Percentiles rank a stretch among this genome's conserved stretches.
Evolutionary conservation across 2,113 vertebrate genomes (phyloP).

Genomic region (Ctenomys sociabilis): DNA sequence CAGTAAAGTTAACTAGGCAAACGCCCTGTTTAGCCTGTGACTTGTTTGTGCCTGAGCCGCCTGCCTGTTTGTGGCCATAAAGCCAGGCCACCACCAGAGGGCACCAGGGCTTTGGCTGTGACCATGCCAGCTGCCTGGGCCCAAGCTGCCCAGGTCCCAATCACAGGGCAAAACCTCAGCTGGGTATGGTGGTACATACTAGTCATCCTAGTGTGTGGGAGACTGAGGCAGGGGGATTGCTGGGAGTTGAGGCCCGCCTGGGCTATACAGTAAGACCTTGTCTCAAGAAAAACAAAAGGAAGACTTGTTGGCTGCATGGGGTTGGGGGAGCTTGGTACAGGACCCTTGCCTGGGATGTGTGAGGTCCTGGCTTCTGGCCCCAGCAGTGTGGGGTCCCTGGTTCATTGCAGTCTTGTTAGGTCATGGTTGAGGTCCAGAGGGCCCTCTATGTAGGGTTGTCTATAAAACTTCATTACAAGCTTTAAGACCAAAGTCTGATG

Average conservation of each 20-base stretch:
- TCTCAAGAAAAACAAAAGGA: not conserved
- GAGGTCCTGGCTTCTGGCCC: not conserved
- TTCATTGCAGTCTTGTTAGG: not conserved
- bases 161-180: not conserved
- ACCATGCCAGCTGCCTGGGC: not conserved
- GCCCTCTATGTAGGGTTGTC: no score
- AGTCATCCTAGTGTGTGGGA: not conserved
- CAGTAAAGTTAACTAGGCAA: slow-evolving; percentile 77
- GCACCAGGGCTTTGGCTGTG: slow-evolving; percentile 12
- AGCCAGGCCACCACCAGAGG: slow-evolving; percentile 59
- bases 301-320: not conserved
- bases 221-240: not conserved
- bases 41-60: not conserved
- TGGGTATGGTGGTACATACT: not conserved
- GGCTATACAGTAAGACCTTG: not conserved
- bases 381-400: fast-evolving
- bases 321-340: not conserved
- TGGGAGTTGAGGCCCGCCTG: no score
- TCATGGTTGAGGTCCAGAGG: not conserved
- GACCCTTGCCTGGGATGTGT: not conserved
- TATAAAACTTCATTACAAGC: not conserved
- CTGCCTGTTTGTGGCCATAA: not conserved
- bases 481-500: not conserved
- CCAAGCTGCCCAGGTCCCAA: not conserved
- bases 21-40: slow-evolving; percentile 64